Conservation (phyloP, 2,888 invertebrate species). For the Acrobasis consociella region DNA sequence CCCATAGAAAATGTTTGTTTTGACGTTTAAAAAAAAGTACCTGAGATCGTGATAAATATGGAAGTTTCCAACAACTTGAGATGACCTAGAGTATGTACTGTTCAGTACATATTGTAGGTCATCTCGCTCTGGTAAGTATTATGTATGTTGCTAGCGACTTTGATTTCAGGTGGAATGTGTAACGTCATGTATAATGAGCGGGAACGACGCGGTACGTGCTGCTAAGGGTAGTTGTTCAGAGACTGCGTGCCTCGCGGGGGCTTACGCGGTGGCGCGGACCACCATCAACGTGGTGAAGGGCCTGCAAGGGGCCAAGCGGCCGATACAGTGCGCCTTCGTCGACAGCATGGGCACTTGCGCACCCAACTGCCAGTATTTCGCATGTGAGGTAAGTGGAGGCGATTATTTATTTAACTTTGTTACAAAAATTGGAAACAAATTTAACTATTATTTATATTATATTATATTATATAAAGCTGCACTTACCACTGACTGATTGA, state of each 20-base stretch:
- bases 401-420: neutral
- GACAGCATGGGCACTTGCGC: conserved; percentile 66
- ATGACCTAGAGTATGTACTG: no score
- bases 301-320: conserved; percentile 54
- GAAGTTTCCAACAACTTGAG: no score
- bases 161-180: conserved; percentile 63
- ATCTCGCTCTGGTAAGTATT: no score
- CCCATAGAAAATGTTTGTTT: no score
- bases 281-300: conserved; percentile 69
- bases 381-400: conserved; percentile 59
- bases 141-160: neutral
- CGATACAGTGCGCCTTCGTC: conserved; percentile 66
- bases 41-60: no score
- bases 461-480: no score
- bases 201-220: conserved; percentile 59
- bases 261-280: conserved; percentile 67
- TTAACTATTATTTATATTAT: no score
- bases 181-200: conserved; percentile 71
- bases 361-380: conserved; percentile 70
- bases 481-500: no score
- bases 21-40: no score
- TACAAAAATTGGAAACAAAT: no score
- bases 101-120: no score
- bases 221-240: conserved; percentile 56
- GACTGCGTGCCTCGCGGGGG: conserved; percentile 67